Base-by-base conservation (phyloP, 2,888 invertebrate genomes). In the Aporophyla lueneburgensis region DNA sequence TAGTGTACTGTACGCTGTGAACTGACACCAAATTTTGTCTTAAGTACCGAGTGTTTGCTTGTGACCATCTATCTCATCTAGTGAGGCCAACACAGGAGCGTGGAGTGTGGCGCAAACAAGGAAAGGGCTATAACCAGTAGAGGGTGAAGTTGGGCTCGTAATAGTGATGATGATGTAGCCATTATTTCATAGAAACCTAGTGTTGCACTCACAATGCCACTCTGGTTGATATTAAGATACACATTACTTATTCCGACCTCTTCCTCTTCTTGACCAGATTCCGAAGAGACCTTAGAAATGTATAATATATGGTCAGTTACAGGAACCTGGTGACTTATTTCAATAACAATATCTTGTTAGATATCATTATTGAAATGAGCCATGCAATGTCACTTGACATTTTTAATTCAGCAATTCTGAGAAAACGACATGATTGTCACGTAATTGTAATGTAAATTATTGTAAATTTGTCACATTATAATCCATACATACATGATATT, bases 361-460 rank as follows among this genome's bases (percentile, higher is more conserved):
- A 43, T 49, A 53, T 58, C 9, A 58, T 80, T 66, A 63, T 21
- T 81, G 27, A 53, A 24, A 65, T 65, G 12, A 54, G 53, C 58
- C 68, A 84, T 43, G 81, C 70, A 56, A 80, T 43, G 61, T 19
- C 43, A 62, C 21, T 14, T 49, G 54, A 10, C n/a, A n/a, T 46
- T 21, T 65, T 62, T 51, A 81, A 24, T 67, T 67, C 49, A 62
- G 58, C 6, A 51, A 71, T 75, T 81, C n/a, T 66, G 24, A 66
- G 63, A 65, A 58, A 61, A 67, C 19, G 21, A 65, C 59, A 56
- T 53, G 61, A 81, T 65, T 65, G 53, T 54, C 63, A 53, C 66
- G 68, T 75, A 71, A 85, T 81, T 59, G 51, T 58, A 59, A 59
- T 65, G 53, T 43, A 63, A 82, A 82, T 80, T 6, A 71, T 76